A percentile compares a stretch with the other conserved stretches of the same genome.
These are phyloP conservation scores for Genyomyrus donnyi DNA, from an alignment of 2,113 vertebrate species.

Conservation along the genomic window DNA sequence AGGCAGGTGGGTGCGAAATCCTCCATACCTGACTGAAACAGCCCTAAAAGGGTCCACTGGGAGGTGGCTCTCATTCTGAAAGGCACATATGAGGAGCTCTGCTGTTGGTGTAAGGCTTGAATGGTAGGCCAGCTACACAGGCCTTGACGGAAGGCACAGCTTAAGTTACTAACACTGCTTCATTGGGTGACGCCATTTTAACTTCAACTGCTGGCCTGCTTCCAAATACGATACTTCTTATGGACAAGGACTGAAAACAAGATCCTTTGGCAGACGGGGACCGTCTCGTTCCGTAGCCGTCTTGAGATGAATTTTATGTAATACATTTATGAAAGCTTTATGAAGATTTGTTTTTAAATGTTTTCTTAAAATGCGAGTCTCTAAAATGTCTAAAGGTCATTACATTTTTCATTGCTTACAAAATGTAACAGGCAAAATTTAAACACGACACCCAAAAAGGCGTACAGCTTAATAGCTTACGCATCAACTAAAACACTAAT, in stretches of 20 bases:
- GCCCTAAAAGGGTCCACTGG: neutral
- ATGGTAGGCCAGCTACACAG: neutral
- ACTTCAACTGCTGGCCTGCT: neutral
- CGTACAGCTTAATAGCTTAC: neutral
- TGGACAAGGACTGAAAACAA: neutral
- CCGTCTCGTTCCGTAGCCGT: neutral
- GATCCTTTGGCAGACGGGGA: neutral
- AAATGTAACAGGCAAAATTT: neutral
- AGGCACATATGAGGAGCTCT: neutral
- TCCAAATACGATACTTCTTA: neutral
- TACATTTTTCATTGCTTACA: neutral
- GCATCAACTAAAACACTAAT: neutral
- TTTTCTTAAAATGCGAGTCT: neutral
- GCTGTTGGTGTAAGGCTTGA: neutral
- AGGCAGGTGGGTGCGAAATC: neutral
- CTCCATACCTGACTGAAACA: neutral
- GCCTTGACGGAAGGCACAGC: neutral
- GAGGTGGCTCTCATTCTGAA: neutral
- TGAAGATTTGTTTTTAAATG: neutral
- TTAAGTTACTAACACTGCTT: neutral
- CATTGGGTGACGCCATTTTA: neutral
- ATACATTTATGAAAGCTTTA: neutral
- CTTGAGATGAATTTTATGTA: neutral
- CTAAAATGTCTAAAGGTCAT: neutral
- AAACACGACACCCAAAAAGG: neutral